These are phyloP conservation scores for Allobates femoralis DNA, from an alignment of 2,797 vertebrate genomes.

Conservation along the genomic window DNA sequence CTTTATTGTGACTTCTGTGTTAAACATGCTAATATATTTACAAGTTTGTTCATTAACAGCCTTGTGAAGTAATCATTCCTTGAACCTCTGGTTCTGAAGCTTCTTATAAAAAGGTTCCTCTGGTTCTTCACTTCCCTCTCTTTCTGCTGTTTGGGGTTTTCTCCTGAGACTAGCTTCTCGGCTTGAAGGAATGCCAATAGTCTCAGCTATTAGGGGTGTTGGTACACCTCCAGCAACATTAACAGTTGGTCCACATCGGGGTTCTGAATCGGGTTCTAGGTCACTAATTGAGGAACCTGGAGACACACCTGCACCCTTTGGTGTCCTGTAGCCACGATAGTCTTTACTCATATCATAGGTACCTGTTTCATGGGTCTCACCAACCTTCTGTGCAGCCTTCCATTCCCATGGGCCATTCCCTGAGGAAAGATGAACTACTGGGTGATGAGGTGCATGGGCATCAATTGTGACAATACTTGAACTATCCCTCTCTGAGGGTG, in stretches of 20 bases:
- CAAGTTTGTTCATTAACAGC: background rate
- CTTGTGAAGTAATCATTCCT: slow-evolving; percentile 75
- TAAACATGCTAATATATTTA: slow-evolving; percentile 55
- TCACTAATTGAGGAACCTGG: slow-evolving; percentile 79
- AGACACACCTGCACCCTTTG: slow-evolving; percentile 74
- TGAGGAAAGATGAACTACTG: slow-evolving; percentile 81
- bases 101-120: slow-evolving; percentile 90
- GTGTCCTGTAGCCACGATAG: slow-evolving; percentile 75
- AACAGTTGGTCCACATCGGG: slow-evolving; percentile 72
- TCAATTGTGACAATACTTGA: slow-evolving; percentile 88
- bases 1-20: slow-evolving; percentile 1
- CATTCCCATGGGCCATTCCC: slow-evolving; percentile 87
- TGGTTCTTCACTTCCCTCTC: slow-evolving; percentile 74
- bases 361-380: slow-evolving; percentile 73
- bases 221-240: slow-evolving; percentile 67
- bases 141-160: slow-evolving; percentile 75
- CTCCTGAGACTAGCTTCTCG: slow-evolving; percentile 86
- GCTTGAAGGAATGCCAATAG: slow-evolving; percentile 74
- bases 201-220: slow-evolving; percentile 68
- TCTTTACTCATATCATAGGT: slow-evolving; percentile 81
- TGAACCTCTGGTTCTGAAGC: slow-evolving; percentile 82
- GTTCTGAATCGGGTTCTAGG: slow-evolving; percentile 74
- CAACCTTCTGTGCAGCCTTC: slow-evolving; percentile 77
- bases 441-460: slow-evolving; percentile 87
- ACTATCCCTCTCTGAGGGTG: slow-evolving; percentile 83